Evolutionary conservation across 1,140 invertebrate species (phyloP), one percentile per base, ranked within the genome.

Genomic region (Pissodes strobi): DNA sequence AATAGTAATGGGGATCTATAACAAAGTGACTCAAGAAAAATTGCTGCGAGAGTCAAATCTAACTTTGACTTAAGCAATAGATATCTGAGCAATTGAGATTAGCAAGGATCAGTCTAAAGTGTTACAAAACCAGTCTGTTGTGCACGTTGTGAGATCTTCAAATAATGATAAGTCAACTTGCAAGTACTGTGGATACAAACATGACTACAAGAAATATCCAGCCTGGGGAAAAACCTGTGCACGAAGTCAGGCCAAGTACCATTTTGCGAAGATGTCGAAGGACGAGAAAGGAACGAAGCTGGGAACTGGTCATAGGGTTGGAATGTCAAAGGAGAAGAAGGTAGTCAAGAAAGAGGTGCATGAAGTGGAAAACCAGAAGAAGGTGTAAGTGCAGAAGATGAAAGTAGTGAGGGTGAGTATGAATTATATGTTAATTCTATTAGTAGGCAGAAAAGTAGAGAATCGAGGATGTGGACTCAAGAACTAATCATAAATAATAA

Each of bases 31-130:
- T 3, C 72, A 74, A 56, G 70, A 77, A 63, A 73, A 59, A 51
- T 41, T 80, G 19, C 57, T 78, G 25, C 59, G 73, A 59, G 69
- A 67, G 12, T 27, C 55, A 8, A 65, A 72, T 22, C 62, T 79
- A 27, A 74, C 58, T 2, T 39, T 78, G 13, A 53, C 67, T 18
- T 68, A 72, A 60, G 74, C 72, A 10, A n/a, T 63, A 65, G 23
- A 59, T n/a, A 72, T 67, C 6, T 69, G 68, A 57, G n/a, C n/a
- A 30, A 37, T 30, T 68, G 68, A 38, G n/a, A n/a, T n/a, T n/a
- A n/a, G n/a, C n/a, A n/a, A n/a, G n/a, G n/a, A n/a, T n/a, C n/a
- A n/a, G n/a, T 38, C 52, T 1, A 51, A 64, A 34, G 51, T 58
- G 9, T 39, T 64, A 21, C 38, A 66, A 43, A 25, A 18, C 10